phyloP scores from a whole-genome alignment of 1,140 invertebrate genomes.

The Drosophila gunungcola region DNA sequence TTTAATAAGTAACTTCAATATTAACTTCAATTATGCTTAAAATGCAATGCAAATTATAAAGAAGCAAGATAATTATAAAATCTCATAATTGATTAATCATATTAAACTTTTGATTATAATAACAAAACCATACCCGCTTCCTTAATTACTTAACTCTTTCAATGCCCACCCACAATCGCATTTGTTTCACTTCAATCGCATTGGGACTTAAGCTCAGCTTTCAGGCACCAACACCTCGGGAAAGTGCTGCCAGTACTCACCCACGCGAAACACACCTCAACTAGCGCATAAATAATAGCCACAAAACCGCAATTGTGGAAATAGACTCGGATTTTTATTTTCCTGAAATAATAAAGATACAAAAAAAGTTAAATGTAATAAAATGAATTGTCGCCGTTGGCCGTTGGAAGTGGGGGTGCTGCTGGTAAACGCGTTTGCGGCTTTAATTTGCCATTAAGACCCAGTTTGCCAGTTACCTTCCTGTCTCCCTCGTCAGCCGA shows the following conservation, averaged over 20 bases:
- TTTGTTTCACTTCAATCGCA: slow-evolving; percentile 9
- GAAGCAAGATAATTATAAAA: too few species aligned
- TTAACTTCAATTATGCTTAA: too few species aligned
- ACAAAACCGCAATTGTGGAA: slow-evolving; percentile 65
- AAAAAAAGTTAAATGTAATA: slow-evolving; percentile 33
- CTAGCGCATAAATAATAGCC: slow-evolving; percentile 66
- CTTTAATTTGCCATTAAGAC: slow-evolving; percentile 76
- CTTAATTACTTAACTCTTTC: slow-evolving; percentile 7
- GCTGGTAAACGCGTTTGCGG: slow-evolving; percentile 65
- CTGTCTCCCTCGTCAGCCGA: neutral
- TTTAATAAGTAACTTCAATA: too few species aligned
- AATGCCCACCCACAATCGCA: slow-evolving; percentile 2
- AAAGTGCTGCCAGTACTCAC: slow-evolving; percentile 24
- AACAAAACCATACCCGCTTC: neutral
- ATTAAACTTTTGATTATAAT: neutral
- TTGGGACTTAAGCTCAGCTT: slow-evolving; percentile 1
- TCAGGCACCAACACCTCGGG: slow-evolving; percentile 24
- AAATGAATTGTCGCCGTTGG: slow-evolving; percentile 33
- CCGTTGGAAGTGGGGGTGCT: neutral
- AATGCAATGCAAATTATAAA: too few species aligned
- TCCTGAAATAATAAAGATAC: slow-evolving; percentile 49
- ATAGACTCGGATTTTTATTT: slow-evolving; percentile 60
- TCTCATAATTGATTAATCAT: too few species aligned
- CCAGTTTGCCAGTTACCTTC: slow-evolving; percentile 13
- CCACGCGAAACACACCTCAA: slow-evolving; percentile 41